Percentiles rank a stretch among this genome's conserved stretches.
Evolutionary conservation across 2,797 vertebrate genomes (phyloP).

Genomic region (Prunella strophiata): DNA sequence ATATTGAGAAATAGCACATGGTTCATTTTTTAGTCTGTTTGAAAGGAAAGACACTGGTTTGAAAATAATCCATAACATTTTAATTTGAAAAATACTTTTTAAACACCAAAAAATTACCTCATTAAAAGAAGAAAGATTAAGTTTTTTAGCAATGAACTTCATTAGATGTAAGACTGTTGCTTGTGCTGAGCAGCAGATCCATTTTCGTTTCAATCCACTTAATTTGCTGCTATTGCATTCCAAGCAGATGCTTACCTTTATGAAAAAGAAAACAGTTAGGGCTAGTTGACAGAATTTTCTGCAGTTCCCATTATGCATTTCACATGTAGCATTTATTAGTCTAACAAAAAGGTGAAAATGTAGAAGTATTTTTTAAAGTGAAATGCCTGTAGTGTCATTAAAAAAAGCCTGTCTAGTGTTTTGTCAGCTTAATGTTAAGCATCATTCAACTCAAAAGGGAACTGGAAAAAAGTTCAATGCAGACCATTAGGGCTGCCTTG

Average conservation of each 20-base stretch:
- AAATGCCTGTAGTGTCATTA: not conserved
- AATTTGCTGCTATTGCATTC: conserved; percentile 98
- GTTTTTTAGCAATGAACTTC: conserved; percentile 98
- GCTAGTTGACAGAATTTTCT: not conserved
- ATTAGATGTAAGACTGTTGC: conserved; percentile 93
- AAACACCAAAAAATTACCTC: conserved; percentile 81
- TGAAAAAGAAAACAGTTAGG: not conserved
- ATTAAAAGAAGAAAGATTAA: conserved; percentile 91
- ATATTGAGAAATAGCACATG: not conserved
- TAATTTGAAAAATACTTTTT: not conserved
- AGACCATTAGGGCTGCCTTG: not conserved
- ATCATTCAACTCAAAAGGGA: not conserved
- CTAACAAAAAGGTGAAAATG: not conserved
- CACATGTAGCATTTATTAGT: not conserved
- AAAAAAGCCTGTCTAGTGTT: not conserved
- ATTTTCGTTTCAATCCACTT: conserved; percentile 91
- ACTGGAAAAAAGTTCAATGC: not conserved
- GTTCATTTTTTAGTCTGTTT: not conserved
- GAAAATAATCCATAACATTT: not conserved
- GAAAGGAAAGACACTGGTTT: not conserved
- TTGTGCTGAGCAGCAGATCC: conserved; percentile 96
- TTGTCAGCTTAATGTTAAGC: not conserved
- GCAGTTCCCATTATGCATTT: not conserved
- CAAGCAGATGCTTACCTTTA: conserved; percentile 95
- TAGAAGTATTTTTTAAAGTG: not conserved